These are phyloP conservation scores for Plotosus lineatus DNA, from an alignment of 2,113 vertebrate species.

Conservation along the genomic window DNA sequence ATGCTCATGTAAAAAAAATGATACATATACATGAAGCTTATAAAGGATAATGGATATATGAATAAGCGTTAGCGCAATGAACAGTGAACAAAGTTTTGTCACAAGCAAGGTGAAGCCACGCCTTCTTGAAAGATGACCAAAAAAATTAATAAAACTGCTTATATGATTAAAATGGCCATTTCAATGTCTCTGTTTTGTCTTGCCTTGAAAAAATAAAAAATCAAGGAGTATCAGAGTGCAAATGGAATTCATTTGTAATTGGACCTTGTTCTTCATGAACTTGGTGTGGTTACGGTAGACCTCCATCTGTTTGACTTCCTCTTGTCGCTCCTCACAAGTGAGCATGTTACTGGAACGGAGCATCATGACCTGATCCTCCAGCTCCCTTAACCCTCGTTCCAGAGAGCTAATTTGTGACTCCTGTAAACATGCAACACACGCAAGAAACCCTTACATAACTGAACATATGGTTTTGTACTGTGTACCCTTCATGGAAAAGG, in stretches of 20 bases:
- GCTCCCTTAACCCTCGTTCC: slow-evolving; percentile 90
- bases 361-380: slow-evolving; percentile 98
- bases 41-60: background rate
- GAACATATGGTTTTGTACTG: background rate
- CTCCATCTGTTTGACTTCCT: slow-evolving; percentile 99
- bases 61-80: background rate
- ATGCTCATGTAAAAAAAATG: background rate
- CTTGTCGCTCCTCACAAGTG: slow-evolving; percentile 95
- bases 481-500: background rate
- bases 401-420: slow-evolving; percentile 96
- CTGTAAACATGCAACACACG: slow-evolving; percentile 63
- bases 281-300: slow-evolving; percentile 98
- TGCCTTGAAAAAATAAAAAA: background rate
- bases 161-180: background rate
- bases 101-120: background rate
- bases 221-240: background rate
- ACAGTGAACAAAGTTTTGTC: background rate
- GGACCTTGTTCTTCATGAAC: slow-evolving; percentile 99
- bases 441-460: background rate
- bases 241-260: background rate
- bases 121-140: background rate
- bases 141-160: background rate
- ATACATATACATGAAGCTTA: background rate
- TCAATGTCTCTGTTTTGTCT: background rate
- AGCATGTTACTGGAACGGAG: slow-evolving; percentile 93